A percentile compares a stretch with the other conserved stretches of the same genome.
phyloP scores from a whole-genome alignment of 2,113 vertebrate genomes.

The Ptyas mucosa region DNA sequence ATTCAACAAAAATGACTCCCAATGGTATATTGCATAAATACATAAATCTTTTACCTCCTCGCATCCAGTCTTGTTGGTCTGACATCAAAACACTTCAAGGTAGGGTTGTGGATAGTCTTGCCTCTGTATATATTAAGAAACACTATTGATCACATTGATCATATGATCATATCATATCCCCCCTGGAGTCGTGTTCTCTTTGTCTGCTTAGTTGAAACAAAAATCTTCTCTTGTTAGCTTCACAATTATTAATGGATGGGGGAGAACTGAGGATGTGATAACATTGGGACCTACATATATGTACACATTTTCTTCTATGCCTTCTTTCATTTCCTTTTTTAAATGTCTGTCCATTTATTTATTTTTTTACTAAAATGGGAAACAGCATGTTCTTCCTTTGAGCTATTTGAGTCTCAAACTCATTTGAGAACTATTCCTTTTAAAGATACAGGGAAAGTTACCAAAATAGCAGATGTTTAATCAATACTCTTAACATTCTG shows the following conservation, averaged over 20 bases:
- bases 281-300: not conserved
- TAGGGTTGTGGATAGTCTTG: not conserved
- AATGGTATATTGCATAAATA: not conserved
- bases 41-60: not conserved
- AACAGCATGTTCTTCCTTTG: slow-evolving; percentile 46
- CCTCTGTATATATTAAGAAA: not conserved
- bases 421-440: slow-evolving; percentile 63
- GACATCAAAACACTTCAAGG: not conserved
- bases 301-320: not conserved
- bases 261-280: slow-evolving; percentile 29
- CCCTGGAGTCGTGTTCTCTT: slow-evolving; percentile 19
- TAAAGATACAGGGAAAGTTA: slow-evolving; percentile 65
- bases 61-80: not conserved
- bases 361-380: slow-evolving; percentile 47
- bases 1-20: not conserved
- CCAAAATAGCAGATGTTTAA: slow-evolving; percentile 69
- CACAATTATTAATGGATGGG: not conserved
- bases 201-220: slow-evolving; percentile 13
- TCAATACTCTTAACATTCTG: slow-evolving; percentile 65
- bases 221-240: slow-evolving; percentile 9
- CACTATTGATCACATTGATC: not conserved
- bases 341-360: slow-evolving; percentile 29
- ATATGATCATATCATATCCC: slow-evolving; percentile 22
- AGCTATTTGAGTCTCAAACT: slow-evolving; percentile 56
- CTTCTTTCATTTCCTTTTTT: not conserved